Evolutionary conservation across 2,797 vertebrate species (phyloP).

Genomic region (Ceryle rudis): DNA sequence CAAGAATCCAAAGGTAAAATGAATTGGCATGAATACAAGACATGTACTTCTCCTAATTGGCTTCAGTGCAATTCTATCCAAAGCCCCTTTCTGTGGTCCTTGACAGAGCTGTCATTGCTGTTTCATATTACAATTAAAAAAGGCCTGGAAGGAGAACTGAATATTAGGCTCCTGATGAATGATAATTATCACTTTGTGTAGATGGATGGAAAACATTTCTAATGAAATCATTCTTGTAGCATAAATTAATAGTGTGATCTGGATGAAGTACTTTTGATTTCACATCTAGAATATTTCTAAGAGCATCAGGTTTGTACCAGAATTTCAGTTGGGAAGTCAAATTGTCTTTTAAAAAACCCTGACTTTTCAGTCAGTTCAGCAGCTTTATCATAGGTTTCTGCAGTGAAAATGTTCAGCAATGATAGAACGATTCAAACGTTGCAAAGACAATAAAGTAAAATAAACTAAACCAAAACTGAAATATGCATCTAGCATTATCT

Average conservation of each 20-base stretch:
- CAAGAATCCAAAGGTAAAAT: not conserved
- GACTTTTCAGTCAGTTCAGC: not conserved
- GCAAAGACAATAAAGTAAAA: not conserved
- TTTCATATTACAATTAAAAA: constrained; percentile 24
- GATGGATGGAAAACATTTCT: constrained; percentile 1
- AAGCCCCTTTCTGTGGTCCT: not conserved
- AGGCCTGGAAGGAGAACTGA: not conserved
- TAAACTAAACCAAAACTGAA: not conserved
- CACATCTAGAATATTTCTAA: not conserved
- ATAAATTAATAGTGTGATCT: constrained; percentile 31
- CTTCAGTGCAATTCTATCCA: constrained; percentile 7
- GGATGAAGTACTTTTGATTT: constrained; percentile 42
- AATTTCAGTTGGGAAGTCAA: not conserved
- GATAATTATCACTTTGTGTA: constrained; percentile 19
- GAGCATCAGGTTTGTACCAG: not conserved
- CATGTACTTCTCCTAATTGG: not conserved
- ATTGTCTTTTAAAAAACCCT: not conserved
- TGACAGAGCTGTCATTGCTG: constrained; percentile 35
- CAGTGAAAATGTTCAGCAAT: not conserved
- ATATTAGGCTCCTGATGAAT: constrained; percentile 2
- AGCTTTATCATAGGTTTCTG: not conserved
- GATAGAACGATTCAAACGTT: not conserved
- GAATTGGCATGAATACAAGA: not conserved
- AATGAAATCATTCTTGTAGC: constrained; percentile 23
- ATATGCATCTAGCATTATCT: not conserved